Evolutionary conservation across 2,797 vertebrate genomes (phyloP), one percentile per base, ranked within the genome.

Genomic region (Propithecus perrieri): DNA sequence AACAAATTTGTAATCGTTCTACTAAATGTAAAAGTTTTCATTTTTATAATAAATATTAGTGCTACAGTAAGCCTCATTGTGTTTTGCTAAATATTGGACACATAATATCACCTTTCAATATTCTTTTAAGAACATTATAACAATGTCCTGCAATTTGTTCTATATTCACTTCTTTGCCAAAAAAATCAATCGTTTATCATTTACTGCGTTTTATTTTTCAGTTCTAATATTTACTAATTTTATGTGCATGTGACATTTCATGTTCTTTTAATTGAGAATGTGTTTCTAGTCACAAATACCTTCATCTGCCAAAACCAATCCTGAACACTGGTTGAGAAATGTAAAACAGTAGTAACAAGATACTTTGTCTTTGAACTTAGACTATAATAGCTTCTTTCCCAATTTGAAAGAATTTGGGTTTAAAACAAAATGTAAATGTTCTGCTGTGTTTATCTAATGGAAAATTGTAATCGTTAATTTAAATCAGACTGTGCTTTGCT

Each of bases 401-500:
- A 89, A 61, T 89, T 96, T 89, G 59, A 86, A 96, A 96, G 28
- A 89, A 72, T 38, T 57, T 63, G n/a, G 22, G 6, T 72, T 80
- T 80, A 85, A 95, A 85, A 50, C 30, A 26, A 96, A 97, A 79
- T 75, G 85, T 71, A 79, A 96, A 57, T 87, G 90, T 92, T 74
- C 86, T 96, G 89, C 69, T 48, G 59, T 71, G 69, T 96, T 96
- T 96, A 85, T 74, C 61, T 63, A 96, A 55, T 71, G 96, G 94
- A 97, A 97, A 97, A 95, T 61, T 83, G 18, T 63, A 80, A 96
- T 65, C 76, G 81, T 61, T 88, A 81, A 97, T 95, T 96, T 83
- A 78, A 96, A 89, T 96, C 22, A 57, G 57, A 95, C 93, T 92
- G 41, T 91, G 57, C 76, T 94, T 95, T 83, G 74, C 61, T 88